Base-by-base conservation (phyloP, 2,888 invertebrate species). In the Phymatocera aterrima region DNA sequence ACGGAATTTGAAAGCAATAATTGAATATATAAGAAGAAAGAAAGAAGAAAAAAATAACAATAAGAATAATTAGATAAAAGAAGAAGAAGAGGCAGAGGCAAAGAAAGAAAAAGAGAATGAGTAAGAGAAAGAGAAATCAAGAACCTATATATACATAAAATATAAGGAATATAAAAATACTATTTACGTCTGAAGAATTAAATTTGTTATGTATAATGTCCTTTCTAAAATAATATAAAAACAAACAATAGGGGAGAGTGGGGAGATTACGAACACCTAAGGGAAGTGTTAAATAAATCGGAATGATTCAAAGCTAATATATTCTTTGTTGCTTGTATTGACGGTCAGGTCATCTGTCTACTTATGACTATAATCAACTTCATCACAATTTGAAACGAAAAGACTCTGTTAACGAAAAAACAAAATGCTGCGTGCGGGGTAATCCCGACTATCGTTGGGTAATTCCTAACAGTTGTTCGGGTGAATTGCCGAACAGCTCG, bases 1-100 rank as follows among this genome's bases (percentile, higher is more conserved):
- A 89, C 85, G 89, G 87, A 90, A 89, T 89, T 88, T 88, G 84
- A 89, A 90, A 90, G 89, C 90, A 89, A 90, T 90, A 89, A 89
- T 84, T 85, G 86, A 86, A 83, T 85, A 86, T 82, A 85, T 85
- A 85, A 85, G 18, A 31, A 31, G 18, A 31, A 48, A 31, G 31
- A 46, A 2, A 37, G 65, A 78, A 60, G 37, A 70, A 74, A 77
- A 75, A 70, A 78, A 78, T 40, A 12, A 60, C 28, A 43, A 57
- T 70, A 78, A 72, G 24, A 74, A 80, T 77, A 54, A 79, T 31
- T 75, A 78, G 77, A 78, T 79, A 61, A 79, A 77, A 70, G 65
- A 68, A 78, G 65, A 79, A 74, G 80, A 75, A 34, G 78, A 21
- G 10, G 31, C 31, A 65, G n/a, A 78, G 68, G 40, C 46, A 60